Evolutionary conservation across 2,797 vertebrate species (phyloP).

Genomic region (Dermochelys coriacea): DNA sequence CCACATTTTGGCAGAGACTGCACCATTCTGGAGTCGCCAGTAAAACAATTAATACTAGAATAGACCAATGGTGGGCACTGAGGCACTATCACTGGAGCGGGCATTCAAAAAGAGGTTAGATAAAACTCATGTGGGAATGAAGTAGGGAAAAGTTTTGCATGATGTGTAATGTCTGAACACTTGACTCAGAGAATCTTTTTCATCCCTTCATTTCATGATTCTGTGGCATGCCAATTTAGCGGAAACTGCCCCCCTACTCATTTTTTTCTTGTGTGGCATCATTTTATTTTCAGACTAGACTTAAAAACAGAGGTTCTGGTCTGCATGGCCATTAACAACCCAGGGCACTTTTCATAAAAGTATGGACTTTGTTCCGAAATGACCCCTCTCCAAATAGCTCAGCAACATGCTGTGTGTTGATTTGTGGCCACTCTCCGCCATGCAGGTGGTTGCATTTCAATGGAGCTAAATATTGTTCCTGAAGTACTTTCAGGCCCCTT

Average conservation of each 20-base stretch:
- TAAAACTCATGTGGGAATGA: neutral
- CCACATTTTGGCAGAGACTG: neutral
- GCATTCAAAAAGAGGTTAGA: neutral
- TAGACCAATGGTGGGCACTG: neutral
- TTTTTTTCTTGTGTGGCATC: neutral
- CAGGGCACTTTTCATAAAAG: neutral
- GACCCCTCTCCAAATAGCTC: neutral
- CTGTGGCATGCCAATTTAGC: neutral
- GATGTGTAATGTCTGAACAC: neutral
- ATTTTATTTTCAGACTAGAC: neutral
- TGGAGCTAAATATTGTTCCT: neutral
- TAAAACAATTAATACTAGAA: neutral
- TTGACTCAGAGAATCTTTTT: neutral
- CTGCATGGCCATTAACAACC: neutral
- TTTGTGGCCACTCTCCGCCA: neutral
- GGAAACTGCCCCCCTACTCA: neutral
- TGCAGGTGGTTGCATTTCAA: neutral
- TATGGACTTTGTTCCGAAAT: neutral
- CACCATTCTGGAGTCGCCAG: neutral
- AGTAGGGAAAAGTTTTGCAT: neutral
- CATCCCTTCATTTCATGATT: neutral
- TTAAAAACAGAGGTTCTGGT: neutral
- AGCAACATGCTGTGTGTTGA: neutral
- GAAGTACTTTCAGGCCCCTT: neutral
- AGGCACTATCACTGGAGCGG: neutral